Evolutionary conservation across 1,140 invertebrate species (phyloP).

Genomic region (Diachasmimorpha longicaudata): DNA sequence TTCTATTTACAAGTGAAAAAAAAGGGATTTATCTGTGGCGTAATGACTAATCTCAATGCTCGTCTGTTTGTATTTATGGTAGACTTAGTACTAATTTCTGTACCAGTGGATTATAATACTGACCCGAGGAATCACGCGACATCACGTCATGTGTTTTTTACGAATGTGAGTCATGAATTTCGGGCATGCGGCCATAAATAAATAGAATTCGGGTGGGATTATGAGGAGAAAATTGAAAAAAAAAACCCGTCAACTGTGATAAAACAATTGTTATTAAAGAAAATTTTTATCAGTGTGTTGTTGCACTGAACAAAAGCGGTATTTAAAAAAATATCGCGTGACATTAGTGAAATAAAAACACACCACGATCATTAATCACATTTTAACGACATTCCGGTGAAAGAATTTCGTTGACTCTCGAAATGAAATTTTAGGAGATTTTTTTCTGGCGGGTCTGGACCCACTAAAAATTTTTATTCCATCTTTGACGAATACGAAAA

Average conservation of each 20-base stretch:
- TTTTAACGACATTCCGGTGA: neutral
- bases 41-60: neutral
- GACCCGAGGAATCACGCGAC: neutral
- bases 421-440: neutral
- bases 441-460: neutral
- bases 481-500: neutral
- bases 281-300: too few species aligned
- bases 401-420: neutral
- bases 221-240: too few species aligned
- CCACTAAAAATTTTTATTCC: neutral
- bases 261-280: too few species aligned
- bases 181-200: too few species aligned
- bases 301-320: neutral
- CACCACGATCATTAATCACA: neutral
- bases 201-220: too few species aligned
- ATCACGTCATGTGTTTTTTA: neutral
- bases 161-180: neutral
- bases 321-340: neutral
- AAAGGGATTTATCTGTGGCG: neutral
- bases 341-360: neutral
- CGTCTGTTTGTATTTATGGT: neutral
- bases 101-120: neutral
- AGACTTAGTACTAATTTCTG: neutral
- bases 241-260: too few species aligned
- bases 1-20: neutral